A percentile compares a stretch with the other conserved stretches of the same genome.
Evolutionary conservation across 2,113 vertebrate genomes (phyloP).

Genomic region (Herpetotheres cachinnans): DNA sequence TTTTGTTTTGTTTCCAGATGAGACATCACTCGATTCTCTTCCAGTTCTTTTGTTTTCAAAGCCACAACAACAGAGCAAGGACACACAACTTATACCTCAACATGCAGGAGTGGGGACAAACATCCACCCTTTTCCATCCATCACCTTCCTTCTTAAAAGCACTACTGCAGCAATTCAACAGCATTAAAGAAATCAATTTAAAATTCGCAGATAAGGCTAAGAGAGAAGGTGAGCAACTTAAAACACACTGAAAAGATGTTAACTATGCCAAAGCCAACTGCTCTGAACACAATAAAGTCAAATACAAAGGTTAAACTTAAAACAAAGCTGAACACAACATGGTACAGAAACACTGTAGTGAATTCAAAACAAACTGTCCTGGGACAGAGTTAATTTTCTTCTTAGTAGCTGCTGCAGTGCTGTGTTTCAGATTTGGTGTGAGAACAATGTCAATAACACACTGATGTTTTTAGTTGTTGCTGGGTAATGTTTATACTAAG

Average conservation of each 20-base stretch:
- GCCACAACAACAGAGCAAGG: not conserved
- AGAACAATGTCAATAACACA: too few relatives aligned
- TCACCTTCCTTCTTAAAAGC: not conserved
- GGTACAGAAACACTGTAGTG: not conserved
- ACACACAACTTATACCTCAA: not conserved
- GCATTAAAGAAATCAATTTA: not conserved
- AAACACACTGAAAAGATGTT: not conserved
- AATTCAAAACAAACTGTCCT: not conserved
- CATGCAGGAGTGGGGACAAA: not conserved
- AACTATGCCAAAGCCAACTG: not conserved
- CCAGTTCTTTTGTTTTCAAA: constrained; percentile 6
- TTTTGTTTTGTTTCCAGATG: constrained; percentile 29
- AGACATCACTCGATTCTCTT: not conserved
- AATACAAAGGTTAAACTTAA: not conserved
- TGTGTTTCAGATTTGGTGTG: too few relatives aligned
- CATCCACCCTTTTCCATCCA: not conserved
- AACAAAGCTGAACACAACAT: not conserved
- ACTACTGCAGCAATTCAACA: not conserved
- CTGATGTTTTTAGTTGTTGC: too few relatives aligned
- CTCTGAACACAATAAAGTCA: not conserved
- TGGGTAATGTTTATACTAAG: too few relatives aligned
- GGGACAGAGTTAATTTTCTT: too few relatives aligned
- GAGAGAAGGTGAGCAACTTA: not conserved
- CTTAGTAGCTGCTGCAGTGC: too few relatives aligned
- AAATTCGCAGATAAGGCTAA: not conserved